Evolutionary conservation across 2,888 invertebrate genomes (phyloP).

Genomic region (Formica aserva): DNA sequence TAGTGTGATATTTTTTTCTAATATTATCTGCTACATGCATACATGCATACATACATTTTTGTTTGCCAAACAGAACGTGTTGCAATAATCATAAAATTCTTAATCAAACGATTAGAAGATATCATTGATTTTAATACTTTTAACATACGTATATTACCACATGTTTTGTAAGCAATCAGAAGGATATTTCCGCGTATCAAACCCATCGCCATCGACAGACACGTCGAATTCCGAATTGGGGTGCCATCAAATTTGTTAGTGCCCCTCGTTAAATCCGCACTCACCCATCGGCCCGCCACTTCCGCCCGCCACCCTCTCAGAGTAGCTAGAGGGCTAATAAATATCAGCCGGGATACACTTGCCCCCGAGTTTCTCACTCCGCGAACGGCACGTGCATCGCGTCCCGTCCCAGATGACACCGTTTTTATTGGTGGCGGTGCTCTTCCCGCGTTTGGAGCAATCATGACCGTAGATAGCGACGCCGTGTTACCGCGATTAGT

Average conservation of each 20-base stretch:
- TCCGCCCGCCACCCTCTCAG: conserved; percentile 38
- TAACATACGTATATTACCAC: conserved; percentile 9
- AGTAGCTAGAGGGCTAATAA: conserved; percentile 77
- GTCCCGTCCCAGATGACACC: conserved; percentile 79
- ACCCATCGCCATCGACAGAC: conserved; percentile 24
- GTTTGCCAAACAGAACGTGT: neutral
- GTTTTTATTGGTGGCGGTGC: conserved; percentile 82
- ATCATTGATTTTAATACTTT: neutral
- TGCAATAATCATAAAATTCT: neutral
- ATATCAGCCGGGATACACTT: conserved; percentile 78
- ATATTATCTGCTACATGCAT: neutral
- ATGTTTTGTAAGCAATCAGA: neutral
- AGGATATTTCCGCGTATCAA: conserved; percentile 25
- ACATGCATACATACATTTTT: neutral
- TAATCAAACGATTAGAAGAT: neutral
- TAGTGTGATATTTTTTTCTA: neutral
- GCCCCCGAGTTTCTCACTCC: conserved; percentile 48
- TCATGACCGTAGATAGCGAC: conserved; percentile 74
- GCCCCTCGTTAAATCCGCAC: conserved; percentile 52
- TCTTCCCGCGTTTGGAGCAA: conserved; percentile 77
- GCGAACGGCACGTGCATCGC: conserved; percentile 67
- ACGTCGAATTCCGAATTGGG: conserved; percentile 36
- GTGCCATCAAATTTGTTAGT: conserved; percentile 54
- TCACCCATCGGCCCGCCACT: conserved; percentile 47
- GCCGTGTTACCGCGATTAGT: conserved; percentile 4